A percentile compares a stretch with the other conserved stretches of the same genome.
Conservation (phyloP, 2,113 vertebrate genomes). For the Thomomys bottae region DNA sequence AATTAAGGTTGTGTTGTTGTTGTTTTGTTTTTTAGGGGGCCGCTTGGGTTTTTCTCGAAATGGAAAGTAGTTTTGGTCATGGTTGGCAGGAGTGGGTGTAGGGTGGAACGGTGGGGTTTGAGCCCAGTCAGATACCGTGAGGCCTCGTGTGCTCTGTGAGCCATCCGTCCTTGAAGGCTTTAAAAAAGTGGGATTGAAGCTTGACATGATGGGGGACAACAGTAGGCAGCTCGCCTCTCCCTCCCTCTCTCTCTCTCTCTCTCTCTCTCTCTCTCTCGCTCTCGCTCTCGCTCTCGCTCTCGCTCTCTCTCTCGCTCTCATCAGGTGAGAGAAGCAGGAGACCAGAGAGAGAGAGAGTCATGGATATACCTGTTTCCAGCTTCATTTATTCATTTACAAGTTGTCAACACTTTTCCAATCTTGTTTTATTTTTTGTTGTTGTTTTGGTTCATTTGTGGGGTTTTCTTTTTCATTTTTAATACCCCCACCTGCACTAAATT, state of each 20-base stretch:
- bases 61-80: not conserved
- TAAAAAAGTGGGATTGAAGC: not conserved
- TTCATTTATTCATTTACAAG: slow-evolving; percentile 32
- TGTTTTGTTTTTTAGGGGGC: not conserved
- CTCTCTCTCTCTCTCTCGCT: too few species aligned
- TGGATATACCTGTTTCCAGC: not conserved
- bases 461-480: slow-evolving; percentile 38
- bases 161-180: not conserved
- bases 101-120: too few species aligned
- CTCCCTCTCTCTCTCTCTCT: too few species aligned
- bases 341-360: not conserved
- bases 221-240: not conserved
- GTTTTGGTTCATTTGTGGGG: too few species aligned
- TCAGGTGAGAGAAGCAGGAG: not conserved
- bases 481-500: not conserved
- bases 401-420: not conserved
- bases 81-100: not conserved
- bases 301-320: too few species aligned
- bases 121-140: not conserved
- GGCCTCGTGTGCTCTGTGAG: not conserved
- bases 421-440: too few species aligned
- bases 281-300: too few species aligned
- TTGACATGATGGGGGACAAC: not conserved
- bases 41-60: slow-evolving; percentile 8
- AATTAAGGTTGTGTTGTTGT: too few species aligned